These are phyloP conservation scores for Sminthurinus aureus DNA, from an alignment of 2,888 invertebrate species.

Conservation along the genomic window DNA sequence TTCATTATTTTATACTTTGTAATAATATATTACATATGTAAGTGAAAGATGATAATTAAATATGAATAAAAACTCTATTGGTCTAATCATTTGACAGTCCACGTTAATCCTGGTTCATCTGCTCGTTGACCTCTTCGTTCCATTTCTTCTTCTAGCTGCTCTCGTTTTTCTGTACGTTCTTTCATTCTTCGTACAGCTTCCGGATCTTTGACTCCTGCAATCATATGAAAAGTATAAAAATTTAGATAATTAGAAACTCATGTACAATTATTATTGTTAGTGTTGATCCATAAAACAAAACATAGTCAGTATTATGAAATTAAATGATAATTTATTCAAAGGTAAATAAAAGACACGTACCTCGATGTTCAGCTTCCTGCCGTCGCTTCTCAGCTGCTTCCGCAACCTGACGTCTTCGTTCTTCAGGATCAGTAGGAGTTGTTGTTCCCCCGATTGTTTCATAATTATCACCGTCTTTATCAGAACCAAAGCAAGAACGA, in stretches of 20 bases:
- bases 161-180: constrained; percentile 29
- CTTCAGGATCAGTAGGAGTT: no score
- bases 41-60: background rate
- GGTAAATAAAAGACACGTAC: no score
- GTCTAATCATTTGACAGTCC: no score
- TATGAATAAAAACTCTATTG: background rate
- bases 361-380: constrained; percentile 44
- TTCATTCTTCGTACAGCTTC: constrained; percentile 47
- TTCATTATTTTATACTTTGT: no score
- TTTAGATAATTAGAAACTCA: no score
- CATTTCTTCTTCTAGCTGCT: constrained; percentile 37
- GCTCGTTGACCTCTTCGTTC: constrained; percentile 11
- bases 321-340: no score
- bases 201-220: constrained; percentile 44
- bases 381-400: constrained; percentile 53
- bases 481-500: background rate
- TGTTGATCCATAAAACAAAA: no score
- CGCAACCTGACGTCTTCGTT: constrained; percentile 49
- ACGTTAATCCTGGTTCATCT: constrained; percentile 1
- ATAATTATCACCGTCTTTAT: background rate
- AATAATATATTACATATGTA: background rate
- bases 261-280: no score
- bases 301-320: no score
- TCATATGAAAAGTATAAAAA: no score
- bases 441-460: constrained; percentile 39